These are phyloP conservation scores for Tolypeutes matacus DNA, from an alignment of 2,797 vertebrate genomes.

Conservation along the genomic window DNA sequence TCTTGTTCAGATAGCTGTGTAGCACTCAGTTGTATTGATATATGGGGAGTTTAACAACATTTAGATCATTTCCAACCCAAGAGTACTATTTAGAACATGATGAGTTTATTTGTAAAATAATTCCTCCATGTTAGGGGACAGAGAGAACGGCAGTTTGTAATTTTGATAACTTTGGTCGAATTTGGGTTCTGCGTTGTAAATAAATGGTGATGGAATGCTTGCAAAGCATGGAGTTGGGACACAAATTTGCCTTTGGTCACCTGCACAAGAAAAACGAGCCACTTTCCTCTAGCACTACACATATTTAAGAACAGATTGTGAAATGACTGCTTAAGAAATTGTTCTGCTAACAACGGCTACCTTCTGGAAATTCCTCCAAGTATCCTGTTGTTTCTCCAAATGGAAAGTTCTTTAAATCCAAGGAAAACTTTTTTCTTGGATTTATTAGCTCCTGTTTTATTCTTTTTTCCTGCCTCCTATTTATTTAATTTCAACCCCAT, in stretches of 20 bases:
- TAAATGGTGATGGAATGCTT: conserved; percentile 32
- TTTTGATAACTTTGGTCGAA: conserved; percentile 52
- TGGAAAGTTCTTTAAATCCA: neutral
- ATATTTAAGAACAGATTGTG: neutral
- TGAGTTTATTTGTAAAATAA: conserved; percentile 74
- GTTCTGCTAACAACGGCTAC: neutral
- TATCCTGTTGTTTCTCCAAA: conserved; percentile 1
- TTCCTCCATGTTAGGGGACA: neutral
- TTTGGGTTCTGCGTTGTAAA: neutral
- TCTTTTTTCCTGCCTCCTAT: neutral
- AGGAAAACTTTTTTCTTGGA: neutral
- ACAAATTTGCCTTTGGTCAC: neutral
- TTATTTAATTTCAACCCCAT: neutral
- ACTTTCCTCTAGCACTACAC: neutral
- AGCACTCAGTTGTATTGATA: neutral
- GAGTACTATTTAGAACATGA: conserved; percentile 53
- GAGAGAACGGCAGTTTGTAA: conserved; percentile 41
- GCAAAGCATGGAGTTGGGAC: neutral
- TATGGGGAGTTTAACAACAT: neutral
- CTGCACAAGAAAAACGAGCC: neutral
- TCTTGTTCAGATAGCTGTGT: conserved; percentile 40
- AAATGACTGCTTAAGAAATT: neutral
- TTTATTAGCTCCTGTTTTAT: neutral
- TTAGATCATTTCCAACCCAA: neutral
- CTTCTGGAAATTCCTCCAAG: neutral